These are phyloP conservation scores for Malacoraja senta DNA, from an alignment of 2,797 vertebrate genomes.

Conservation along the genomic window DNA sequence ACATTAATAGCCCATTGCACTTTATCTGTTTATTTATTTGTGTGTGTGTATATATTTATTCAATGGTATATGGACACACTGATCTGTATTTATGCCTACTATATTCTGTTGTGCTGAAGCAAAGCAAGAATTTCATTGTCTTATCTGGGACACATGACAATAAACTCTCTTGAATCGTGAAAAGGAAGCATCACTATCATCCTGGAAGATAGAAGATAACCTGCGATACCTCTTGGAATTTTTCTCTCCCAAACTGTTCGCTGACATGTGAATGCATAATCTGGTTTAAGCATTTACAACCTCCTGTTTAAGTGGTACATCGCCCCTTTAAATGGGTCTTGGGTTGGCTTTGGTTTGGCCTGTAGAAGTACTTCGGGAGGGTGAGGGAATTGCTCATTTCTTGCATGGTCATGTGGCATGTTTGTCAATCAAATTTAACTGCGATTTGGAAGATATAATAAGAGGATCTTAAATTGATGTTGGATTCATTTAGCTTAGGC, in stretches of 20 bases:
- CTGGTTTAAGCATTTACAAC: not conserved
- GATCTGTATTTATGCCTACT: not conserved
- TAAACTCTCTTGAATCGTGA: too few relatives aligned
- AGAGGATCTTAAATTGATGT: not conserved
- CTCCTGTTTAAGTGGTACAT: not conserved
- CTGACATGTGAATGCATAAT: not conserved
- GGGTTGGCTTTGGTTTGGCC: too few relatives aligned
- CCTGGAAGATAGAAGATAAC: not conserved
- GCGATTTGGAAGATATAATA: not conserved
- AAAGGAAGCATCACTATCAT: not conserved
- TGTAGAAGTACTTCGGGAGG: not conserved
- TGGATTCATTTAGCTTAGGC: not conserved
- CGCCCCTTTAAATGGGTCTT: not conserved
- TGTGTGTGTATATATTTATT: too few relatives aligned
- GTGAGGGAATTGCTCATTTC: not conserved
- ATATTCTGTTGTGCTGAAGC: too few relatives aligned
- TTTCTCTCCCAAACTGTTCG: not conserved
- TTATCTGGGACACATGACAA: too few relatives aligned
- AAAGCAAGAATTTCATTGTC: too few relatives aligned
- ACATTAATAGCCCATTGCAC: too few relatives aligned
- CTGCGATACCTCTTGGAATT: not conserved
- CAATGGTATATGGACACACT: too few relatives aligned
- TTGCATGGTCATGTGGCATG: too few relatives aligned
- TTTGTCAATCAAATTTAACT: too few relatives aligned
- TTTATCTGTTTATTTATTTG: too few relatives aligned